Base-by-base conservation (phyloP, 2,888 invertebrate genomes). In the Calameuta pallipes region DNA sequence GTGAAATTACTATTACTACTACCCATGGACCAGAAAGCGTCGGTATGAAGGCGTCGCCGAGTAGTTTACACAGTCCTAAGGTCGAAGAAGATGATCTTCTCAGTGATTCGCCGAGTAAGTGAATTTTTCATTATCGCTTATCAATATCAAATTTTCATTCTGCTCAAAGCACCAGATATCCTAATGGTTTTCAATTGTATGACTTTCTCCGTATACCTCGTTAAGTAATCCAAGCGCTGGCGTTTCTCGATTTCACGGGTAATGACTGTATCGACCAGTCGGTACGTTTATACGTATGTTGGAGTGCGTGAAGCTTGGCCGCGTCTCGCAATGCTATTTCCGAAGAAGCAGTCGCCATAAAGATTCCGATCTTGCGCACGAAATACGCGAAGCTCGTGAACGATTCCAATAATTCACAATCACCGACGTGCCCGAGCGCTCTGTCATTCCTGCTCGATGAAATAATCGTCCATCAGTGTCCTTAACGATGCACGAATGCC, bases 21-120 rank as follows among this genome's bases (percentile, higher is more conserved):
- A 95, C 96, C 70, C 94, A 95, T 87, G 94, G 94, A 77, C 93
- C 94, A 35, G 92, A 92, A 37, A 92, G 89, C 74, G 92, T 88
- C 33, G 86, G 85, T 75, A 82, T 89, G 77, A 91, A 90, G 83
- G 87, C 90, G 23, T 91, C 90, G 80, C 92, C 91, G 41, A 92
- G 90, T 74, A 93, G 92, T 85, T 85, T 91, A 80, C 91, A 91
- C 83, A 91, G 90, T 84, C 88, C 90, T 31, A 90, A 90, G 80
- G 90, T 91, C 70, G 91, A 91, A 4, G 91, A 91, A 23, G 91
- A 91, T 73, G 96, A 97, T 92, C 93, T 96, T 83, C 93, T 96
- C 74, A 95, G 96, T 88, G 96, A 97, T 92, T 96, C 96, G 77
- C 96, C 97, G 92, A 96, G 97, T 97, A 94, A 95, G 96, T 23